Percentiles rank a stretch among this genome's conserved stretches.
Evolutionary conservation across 1,140 invertebrate species (phyloP).

Genomic region (Rhopalosiphum maidis): DNA sequence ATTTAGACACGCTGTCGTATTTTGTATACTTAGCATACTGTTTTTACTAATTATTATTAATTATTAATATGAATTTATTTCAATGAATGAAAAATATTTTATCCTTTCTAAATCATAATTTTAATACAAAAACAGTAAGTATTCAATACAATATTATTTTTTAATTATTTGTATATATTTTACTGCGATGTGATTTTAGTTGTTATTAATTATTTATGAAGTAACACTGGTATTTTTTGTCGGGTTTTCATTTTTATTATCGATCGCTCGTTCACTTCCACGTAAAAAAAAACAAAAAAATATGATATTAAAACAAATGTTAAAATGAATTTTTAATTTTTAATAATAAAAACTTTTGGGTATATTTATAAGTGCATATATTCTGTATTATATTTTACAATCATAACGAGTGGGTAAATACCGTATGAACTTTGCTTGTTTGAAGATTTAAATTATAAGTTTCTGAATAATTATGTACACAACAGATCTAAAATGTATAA

Average conservation of each 20-base stretch:
- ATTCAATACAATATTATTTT: neutral
- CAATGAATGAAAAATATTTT: neutral
- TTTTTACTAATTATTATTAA: neutral
- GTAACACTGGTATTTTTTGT: neutral
- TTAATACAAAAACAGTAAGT: neutral
- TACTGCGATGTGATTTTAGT: neutral
- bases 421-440: neutral
- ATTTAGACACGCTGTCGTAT: neutral
- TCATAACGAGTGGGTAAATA: neutral
- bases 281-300: neutral
- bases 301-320: neutral
- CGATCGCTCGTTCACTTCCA: neutral
- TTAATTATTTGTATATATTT: neutral
- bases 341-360: constrained; percentile 7
- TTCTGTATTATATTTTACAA: neutral
- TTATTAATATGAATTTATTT: neutral
- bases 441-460: neutral
- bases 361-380: neutral
- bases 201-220: neutral
- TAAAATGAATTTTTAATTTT: neutral
- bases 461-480: neutral
- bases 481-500: neutral
- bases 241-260: neutral
- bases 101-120: neutral
- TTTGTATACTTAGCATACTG: neutral